Percentiles rank a stretch among this genome's conserved stretches.
These are phyloP conservation scores for Austrolebias charrua DNA, from an alignment of 2,797 vertebrate species.

Conservation along the genomic window DNA sequence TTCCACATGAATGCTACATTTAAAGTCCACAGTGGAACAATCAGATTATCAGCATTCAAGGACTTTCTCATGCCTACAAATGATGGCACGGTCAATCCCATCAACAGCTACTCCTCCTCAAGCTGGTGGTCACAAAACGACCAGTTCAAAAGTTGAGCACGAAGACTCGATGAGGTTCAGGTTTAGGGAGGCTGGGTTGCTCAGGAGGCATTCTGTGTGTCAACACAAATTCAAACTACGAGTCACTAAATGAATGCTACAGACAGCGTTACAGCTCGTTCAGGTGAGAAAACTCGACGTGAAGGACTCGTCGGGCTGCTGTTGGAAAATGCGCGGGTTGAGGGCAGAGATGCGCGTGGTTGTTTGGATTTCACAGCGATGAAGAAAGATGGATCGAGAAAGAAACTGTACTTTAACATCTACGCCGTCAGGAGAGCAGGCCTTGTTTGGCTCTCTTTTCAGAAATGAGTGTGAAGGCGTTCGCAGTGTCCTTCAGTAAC, in stretches of 20 bases:
- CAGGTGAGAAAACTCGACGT: slow-evolving; percentile 53
- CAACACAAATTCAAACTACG: slow-evolving; percentile 24
- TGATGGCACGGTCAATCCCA: slow-evolving; percentile 32
- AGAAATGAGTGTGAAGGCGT: slow-evolving; percentile 86
- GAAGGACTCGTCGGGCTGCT: slow-evolving; percentile 69
- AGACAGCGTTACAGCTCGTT: slow-evolving; percentile 39
- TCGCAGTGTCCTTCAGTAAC: slow-evolving; percentile 92
- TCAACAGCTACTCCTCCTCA: slow-evolving; percentile 36
- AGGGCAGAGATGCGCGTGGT: slow-evolving; percentile 43
- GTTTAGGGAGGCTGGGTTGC: slow-evolving; percentile 51
- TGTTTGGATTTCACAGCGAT: slow-evolving; percentile 33
- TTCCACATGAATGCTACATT: slow-evolving; percentile 27
- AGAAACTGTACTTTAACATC: slow-evolving; percentile 31
- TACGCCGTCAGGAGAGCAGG: slow-evolving; percentile 71
- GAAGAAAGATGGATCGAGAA: slow-evolving; percentile 34
- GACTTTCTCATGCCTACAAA: slow-evolving; percentile 44
- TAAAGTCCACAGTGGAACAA: slow-evolving; percentile 36
- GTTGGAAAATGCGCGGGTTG: slow-evolving; percentile 71
- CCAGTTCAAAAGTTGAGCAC: slow-evolving; percentile 38
- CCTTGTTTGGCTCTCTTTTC: slow-evolving; percentile 78
- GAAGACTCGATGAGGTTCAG: slow-evolving; percentile 30
- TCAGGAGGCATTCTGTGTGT: slow-evolving; percentile 57
- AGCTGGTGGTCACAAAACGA: slow-evolving; percentile 35
- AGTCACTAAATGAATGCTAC: slow-evolving; percentile 35
- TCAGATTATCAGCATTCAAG: slow-evolving; percentile 67